Conservation (phyloP, 2,888 invertebrate species). For the Oligia latruncula region DNA sequence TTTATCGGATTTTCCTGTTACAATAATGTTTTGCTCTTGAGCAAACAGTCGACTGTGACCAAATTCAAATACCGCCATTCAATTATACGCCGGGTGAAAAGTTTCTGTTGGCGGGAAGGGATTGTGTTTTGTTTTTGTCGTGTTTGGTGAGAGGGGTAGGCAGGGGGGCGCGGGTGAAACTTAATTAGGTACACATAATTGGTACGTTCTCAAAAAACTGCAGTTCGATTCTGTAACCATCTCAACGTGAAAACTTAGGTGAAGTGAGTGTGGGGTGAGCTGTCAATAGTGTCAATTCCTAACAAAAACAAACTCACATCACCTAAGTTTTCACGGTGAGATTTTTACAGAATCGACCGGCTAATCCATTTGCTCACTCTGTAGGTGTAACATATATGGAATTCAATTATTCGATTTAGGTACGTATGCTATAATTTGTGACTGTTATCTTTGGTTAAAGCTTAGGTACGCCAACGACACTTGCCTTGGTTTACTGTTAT, state of each 20-base stretch:
- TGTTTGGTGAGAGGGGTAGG: not conserved
- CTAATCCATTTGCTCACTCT: too few relatives aligned
- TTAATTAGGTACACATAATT: too few relatives aligned
- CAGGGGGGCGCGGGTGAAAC: too few relatives aligned
- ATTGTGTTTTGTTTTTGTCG: not conserved
- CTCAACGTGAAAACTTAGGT: too few relatives aligned
- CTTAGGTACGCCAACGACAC: not conserved
- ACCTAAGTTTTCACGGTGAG: too few relatives aligned
- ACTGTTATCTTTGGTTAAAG: not conserved
- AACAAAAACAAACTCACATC: too few relatives aligned
- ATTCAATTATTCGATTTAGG: not conserved
- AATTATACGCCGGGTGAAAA: not conserved
- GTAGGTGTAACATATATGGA: too few relatives aligned
- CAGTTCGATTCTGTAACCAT: too few relatives aligned
- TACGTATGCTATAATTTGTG: not conserved
- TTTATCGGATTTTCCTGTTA: slow-evolving; percentile 13
- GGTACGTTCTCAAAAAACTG: too few relatives aligned
- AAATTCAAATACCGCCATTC: not conserved
- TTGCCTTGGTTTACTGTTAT: not conserved
- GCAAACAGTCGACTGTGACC: not conserved
- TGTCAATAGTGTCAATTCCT: too few relatives aligned
- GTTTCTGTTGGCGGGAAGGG: not conserved
- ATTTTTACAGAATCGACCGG: too few relatives aligned
- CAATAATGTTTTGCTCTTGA: not conserved
- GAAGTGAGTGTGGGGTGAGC: too few relatives aligned